Percentiles rank a stretch among this genome's conserved stretches.
These are phyloP conservation scores for Ariopsis seemanni DNA, from an alignment of 2,113 vertebrate species.

Conservation along the genomic window DNA sequence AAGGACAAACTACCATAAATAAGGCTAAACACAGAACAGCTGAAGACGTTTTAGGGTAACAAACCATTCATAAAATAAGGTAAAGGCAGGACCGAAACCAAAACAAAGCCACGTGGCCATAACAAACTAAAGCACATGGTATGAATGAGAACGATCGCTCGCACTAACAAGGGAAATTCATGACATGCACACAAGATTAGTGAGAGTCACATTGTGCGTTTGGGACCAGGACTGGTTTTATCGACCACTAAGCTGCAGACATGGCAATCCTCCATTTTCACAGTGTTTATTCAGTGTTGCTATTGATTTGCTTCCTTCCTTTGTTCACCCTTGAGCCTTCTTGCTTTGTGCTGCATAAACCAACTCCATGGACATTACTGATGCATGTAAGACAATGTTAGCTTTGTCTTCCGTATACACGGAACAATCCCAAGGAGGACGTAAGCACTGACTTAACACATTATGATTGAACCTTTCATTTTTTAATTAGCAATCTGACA, in stretches of 20 bases:
- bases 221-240: background rate
- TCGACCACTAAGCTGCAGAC: background rate
- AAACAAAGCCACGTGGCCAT: background rate
- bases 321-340: background rate
- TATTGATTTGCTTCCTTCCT: background rate
- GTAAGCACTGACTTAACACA: background rate
- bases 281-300: background rate
- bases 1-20: too few relatives aligned
- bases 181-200: background rate
- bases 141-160: background rate
- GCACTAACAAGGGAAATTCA: background rate
- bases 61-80: background rate
- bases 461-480: conserved; percentile 18
- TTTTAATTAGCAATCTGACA: conserved; percentile 40
- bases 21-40: background rate
- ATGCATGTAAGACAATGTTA: conserved; percentile 4
- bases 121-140: background rate
- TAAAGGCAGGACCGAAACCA: background rate
- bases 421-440: background rate
- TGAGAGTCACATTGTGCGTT: background rate
- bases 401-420: background rate
- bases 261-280: background rate
- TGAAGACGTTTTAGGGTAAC: background rate
- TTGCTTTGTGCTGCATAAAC: background rate
- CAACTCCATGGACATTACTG: background rate